Percentiles rank a stretch among this genome's conserved stretches.
Evolutionary conservation across 2,888 invertebrate genomes (phyloP).

Genomic region (Mythimna loreyi): DNA sequence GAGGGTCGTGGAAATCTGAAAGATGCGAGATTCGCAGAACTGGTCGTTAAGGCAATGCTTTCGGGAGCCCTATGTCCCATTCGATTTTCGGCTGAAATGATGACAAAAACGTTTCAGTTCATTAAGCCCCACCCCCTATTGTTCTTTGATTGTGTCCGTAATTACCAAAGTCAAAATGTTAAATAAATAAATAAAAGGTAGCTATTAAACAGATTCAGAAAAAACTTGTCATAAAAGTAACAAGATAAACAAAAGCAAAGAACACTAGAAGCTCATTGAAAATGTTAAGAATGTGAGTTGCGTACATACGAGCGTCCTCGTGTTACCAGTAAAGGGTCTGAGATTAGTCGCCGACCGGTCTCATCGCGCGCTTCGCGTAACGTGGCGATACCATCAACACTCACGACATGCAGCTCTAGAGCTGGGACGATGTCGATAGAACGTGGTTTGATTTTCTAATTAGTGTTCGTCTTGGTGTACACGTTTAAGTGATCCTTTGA

Average conservation of each 20-base stretch:
- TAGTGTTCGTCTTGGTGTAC: neutral
- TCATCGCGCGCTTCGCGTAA: constrained; percentile 73
- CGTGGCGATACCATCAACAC: constrained; percentile 82
- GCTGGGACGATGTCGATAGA: constrained; percentile 54
- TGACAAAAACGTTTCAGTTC: no score
- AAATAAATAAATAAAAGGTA: neutral
- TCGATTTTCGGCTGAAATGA: no score
- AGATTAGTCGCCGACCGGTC: constrained; percentile 79
- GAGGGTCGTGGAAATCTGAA: no score
- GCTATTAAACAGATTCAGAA: neutral
- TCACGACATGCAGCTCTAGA: constrained; percentile 77
- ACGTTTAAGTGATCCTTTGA: no score
- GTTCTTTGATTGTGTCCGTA: no score
- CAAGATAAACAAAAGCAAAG: neutral
- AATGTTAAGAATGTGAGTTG: constrained; percentile 15
- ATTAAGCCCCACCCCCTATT: no score
- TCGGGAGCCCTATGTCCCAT: no score
- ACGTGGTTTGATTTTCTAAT: neutral
- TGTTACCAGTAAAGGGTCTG: constrained; percentile 77
- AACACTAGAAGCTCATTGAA: neutral
- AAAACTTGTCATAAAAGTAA: neutral
- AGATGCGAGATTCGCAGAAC: no score
- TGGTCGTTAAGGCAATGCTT: no score
- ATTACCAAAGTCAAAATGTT: no score
- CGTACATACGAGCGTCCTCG: constrained; percentile 49